A percentile compares a stretch with the other conserved stretches of the same genome.
Evolutionary conservation across 1,140 invertebrate genomes (phyloP).

Genomic region (Monochamus saltuarius): DNA sequence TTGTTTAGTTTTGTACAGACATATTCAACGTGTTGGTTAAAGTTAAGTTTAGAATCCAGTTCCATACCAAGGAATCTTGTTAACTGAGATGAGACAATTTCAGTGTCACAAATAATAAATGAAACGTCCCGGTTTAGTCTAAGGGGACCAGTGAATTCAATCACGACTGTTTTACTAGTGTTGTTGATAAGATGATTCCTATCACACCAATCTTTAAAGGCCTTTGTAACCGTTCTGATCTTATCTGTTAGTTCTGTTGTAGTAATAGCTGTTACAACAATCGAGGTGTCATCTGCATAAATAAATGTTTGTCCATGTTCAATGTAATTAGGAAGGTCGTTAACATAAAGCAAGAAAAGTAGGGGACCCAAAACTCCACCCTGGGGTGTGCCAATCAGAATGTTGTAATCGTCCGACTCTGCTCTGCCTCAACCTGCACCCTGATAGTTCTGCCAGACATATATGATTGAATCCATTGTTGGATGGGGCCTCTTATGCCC

Average conservation of each 20-base stretch:
- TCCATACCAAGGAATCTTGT: slow-evolving; percentile 1
- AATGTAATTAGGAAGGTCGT: neutral
- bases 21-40: no score
- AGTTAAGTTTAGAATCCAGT: neutral
- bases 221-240: neutral
- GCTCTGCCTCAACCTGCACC: slow-evolving; percentile 9
- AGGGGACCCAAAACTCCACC: slow-evolving; percentile 9
- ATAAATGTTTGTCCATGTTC: slow-evolving; percentile 5
- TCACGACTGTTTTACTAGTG: neutral
- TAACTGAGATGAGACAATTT: neutral
- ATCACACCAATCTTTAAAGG: slow-evolving; percentile 1
- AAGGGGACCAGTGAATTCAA: slow-evolving; percentile 1
- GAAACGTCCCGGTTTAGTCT: neutral
- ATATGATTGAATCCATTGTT: no score
- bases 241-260: neutral
- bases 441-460: no score
- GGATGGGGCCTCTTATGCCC: no score
- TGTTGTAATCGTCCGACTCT: neutral
- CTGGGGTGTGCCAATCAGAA: slow-evolving; percentile 4
- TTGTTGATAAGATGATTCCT: slow-evolving; percentile 6
- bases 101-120: no score
- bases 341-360: neutral
- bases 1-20: no score
- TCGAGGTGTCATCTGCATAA: slow-evolving; percentile 8
- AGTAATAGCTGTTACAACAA: neutral